Evolutionary conservation across 2,888 invertebrate species (phyloP).

Genomic region (Cantharis flavilabris): DNA sequence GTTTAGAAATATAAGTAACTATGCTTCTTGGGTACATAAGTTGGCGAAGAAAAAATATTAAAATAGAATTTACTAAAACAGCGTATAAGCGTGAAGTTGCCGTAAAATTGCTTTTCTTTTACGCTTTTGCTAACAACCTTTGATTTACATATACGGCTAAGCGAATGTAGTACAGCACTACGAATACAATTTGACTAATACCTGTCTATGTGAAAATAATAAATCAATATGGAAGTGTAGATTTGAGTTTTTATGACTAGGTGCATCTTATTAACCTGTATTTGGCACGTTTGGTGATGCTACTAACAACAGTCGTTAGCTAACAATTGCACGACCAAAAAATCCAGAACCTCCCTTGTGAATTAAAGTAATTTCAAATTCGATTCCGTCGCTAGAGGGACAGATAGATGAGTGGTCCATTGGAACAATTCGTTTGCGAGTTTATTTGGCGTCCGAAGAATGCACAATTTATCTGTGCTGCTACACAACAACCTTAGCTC

Average conservation of each 20-base stretch:
- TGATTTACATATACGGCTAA: background rate
- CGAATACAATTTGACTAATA: background rate
- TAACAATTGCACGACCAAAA: constrained; percentile 49
- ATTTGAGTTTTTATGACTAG: background rate
- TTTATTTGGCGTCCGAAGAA: constrained; percentile 48
- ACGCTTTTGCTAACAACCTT: background rate
- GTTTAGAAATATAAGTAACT: too few species aligned
- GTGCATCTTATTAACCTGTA: constrained; percentile 9
- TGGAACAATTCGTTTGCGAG: constrained; percentile 51
- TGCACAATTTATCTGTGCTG: constrained; percentile 51
- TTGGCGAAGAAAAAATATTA: background rate
- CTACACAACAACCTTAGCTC: constrained; percentile 56
- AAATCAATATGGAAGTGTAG: background rate
- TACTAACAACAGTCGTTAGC: constrained; percentile 54
- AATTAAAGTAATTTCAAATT: constrained; percentile 60
- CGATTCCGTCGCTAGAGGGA: constrained; percentile 58
- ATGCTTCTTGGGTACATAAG: too few species aligned
- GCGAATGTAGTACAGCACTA: background rate
- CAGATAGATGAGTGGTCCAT: constrained; percentile 58
- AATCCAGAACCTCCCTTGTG: constrained; percentile 57
- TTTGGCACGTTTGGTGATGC: constrained; percentile 36
- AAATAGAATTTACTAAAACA: background rate
- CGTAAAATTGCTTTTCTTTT: background rate
- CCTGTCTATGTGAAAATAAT: background rate
- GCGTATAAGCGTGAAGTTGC: background rate